phyloP scores from a whole-genome alignment of 1,140 invertebrate species.

The Brachionus rotundiformis region DNA sequence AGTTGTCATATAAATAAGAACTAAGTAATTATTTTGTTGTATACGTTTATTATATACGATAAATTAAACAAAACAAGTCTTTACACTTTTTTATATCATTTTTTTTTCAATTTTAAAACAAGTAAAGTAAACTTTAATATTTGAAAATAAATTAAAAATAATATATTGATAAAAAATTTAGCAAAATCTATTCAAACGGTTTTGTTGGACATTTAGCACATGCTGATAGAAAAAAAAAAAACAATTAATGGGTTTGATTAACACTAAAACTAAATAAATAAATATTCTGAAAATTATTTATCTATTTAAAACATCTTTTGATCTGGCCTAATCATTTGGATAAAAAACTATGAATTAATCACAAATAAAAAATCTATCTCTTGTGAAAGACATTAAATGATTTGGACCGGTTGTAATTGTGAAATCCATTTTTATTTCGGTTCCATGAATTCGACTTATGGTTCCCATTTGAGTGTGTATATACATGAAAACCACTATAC shows the following conservation, averaged over 20 bases:
- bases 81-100: neutral
- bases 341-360: conserved; percentile 6
- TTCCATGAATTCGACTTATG: conserved; percentile 2
- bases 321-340: neutral
- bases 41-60: neutral
- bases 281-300: neutral
- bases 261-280: neutral
- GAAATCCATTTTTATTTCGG: neutral
- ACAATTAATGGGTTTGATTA: no score
- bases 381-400: conserved; percentile 46
- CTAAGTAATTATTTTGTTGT: no score
- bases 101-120: neutral
- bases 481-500: conserved; percentile 45
- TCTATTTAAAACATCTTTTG: neutral
- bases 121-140: neutral
- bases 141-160: neutral
- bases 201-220: conserved; percentile 1
- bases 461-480: neutral
- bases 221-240: neutral
- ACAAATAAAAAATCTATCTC: neutral
- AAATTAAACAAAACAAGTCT: neutral
- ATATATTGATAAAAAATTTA: neutral
- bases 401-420: conserved; percentile 27
- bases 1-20: no score
- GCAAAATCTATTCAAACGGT: neutral